Conservation (phyloP, 2,113 vertebrate species). For the Centropus bengalensis region DNA sequence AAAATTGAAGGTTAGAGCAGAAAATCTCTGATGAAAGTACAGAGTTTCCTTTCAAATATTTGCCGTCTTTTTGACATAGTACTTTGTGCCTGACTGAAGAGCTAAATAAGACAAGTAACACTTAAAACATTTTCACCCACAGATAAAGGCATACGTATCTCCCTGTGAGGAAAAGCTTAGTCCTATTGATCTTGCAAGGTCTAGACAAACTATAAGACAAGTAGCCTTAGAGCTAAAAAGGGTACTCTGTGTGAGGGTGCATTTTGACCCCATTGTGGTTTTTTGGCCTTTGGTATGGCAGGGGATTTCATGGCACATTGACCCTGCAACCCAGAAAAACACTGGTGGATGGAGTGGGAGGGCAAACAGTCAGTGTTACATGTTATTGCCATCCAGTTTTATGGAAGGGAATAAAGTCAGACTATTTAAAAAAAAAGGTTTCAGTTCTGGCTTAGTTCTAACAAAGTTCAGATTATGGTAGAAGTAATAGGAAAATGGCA, state of each 20-base stretch:
- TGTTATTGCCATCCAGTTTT: background rate
- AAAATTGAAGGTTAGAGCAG: background rate
- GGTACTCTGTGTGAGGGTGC: background rate
- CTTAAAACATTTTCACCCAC: background rate
- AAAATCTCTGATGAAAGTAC: conserved; percentile 1
- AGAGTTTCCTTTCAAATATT: conserved; percentile 16
- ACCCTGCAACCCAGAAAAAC: background rate
- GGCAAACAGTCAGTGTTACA: background rate
- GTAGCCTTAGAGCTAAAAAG: background rate
- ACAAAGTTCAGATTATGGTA: background rate
- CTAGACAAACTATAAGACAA: background rate
- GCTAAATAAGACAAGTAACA: conserved; percentile 24
- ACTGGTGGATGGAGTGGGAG: background rate
- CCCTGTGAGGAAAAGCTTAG: background rate
- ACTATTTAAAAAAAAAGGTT: background rate
- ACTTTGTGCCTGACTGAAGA: background rate
- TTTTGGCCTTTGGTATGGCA: background rate
- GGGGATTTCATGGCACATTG: background rate
- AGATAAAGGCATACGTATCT: background rate
- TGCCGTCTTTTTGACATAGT: background rate
- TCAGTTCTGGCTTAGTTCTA: background rate
- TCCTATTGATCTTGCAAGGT: background rate
- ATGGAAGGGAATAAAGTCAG: background rate
- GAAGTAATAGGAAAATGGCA: background rate
- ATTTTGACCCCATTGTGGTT: background rate